Percentiles rank a stretch among this genome's conserved stretches.
Conservation (phyloP, 2,797 vertebrate genomes). For the Tamandua tetradactyla region DNA sequence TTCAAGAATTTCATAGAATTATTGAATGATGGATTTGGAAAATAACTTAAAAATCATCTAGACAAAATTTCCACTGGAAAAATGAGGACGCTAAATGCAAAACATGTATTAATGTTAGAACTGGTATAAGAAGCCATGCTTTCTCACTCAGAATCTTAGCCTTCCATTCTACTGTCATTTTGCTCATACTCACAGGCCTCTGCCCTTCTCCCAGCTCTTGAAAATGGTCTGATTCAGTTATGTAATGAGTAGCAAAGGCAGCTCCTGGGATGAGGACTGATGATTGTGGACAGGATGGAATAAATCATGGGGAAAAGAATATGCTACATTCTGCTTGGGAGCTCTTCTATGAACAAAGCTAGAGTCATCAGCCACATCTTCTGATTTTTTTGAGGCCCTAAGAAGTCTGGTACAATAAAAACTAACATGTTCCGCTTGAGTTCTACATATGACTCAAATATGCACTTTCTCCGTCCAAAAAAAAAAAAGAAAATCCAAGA, state of each 20-base stretch:
- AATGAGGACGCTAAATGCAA: neutral
- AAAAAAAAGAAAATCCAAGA: neutral
- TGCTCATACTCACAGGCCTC: neutral
- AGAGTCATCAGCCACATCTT: constrained; percentile 9
- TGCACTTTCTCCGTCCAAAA: neutral
- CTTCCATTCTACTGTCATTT: neutral
- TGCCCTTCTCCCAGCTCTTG: neutral
- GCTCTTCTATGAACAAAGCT: neutral
- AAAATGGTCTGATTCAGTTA: neutral
- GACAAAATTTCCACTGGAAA: neutral
- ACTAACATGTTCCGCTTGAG: constrained; percentile 31
- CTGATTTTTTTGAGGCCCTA: constrained; percentile 1
- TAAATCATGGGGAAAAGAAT: neutral
- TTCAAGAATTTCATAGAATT: neutral
- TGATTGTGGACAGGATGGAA: neutral
- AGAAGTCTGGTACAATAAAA: constrained; percentile 16
- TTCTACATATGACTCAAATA: constrained; percentile 63
- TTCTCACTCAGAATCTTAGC: neutral
- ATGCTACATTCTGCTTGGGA: neutral
- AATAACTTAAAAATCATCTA: neutral
- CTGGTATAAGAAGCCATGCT: neutral
- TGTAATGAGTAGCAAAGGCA: neutral
- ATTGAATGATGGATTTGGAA: neutral
- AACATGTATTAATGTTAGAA: neutral
- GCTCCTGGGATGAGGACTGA: neutral